Evolutionary conservation across 1,140 invertebrate genomes (phyloP), one percentile per base, ranked within the genome.

Genomic region (Apis dorsata): DNA sequence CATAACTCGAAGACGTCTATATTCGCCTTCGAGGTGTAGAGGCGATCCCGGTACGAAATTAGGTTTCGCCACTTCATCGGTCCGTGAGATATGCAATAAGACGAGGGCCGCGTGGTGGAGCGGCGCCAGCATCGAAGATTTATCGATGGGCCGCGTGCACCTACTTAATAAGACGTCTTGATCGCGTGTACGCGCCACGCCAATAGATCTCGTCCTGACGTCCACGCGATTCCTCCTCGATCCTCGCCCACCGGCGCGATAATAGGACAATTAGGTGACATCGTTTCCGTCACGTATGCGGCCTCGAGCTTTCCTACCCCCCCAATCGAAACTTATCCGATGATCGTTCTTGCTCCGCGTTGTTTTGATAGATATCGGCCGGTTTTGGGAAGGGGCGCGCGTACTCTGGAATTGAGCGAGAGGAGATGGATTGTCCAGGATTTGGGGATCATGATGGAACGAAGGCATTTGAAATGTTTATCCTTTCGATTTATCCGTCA

Each of bases 61-160:
- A 88, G 87, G 87, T 82, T 70, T 77, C 76, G 78, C 69, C 83
- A 81, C 53, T 81, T 79, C 81, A 76, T 83, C 75, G 71, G 55
- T 57, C 62, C 55, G 63, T 73, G 62, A 85, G 77, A 72, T 84
- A 71, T 60, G 86, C 86, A 73, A 74, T 68, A 73, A 83, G 83
- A 76, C 72, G 51, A 69, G 8, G 12, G 17, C 2, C 59, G 1
- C 51, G 74, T 15, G 11, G 19, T 88, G 76, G 86, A 74, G 60
- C 71, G 28, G 68, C 70, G 86, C 86, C 86, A 87, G 59, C 34
- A 44, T 44, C 12, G 53, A n/a, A 60, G 78, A 87, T 78, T 85
- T 85, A 87, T 84, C 55, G 63, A 10, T 28, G 55, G 11, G 21
- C 34, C 53, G 59, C 34, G 70, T 75, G 79, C 63, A 8, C 10